Base-by-base conservation (phyloP, 2,113 vertebrate species). In the Danio rerio region DNA sequence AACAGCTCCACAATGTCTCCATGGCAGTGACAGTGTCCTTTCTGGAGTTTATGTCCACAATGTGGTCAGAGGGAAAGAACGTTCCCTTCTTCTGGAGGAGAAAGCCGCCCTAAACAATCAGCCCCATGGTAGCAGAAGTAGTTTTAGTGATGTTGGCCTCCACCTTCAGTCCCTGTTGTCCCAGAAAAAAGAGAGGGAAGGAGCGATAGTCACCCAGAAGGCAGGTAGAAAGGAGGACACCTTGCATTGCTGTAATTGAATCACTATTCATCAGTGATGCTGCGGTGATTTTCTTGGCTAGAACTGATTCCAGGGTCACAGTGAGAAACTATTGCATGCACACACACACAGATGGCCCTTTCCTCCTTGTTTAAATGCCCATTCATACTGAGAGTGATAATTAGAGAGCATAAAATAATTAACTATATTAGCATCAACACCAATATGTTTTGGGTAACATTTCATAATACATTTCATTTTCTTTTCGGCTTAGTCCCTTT, bases 211-310 rank as follows among this genome's bases (percentile, higher is more conserved):
- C 21, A 66, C 45, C 47, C 16, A 12, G 69, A 81, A 16, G 21
- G 49, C 62, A 53, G 21, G 62, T 53, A 55, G 6, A 53, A 65
- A 79, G 49, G 63, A 71, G 71, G 73, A 85, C 83, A 85, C 55
- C 55, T 69, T 56, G 79, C 61, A 76, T 21, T 72, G 9, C 56
- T 80, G 61, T 81, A 85, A 81, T 77, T 71, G 47, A 81, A 85
- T 77, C 73, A 85, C 72, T 71, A 42, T 47, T 68, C 69, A 56
- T 81, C 79, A 71, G 70, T 78, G 65, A 81, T 18, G 50, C 79
- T 77, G 71, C 72, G 45, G 83, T 63, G 72, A 31, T 59, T 76
- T 62, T 81, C 72, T 85, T 61, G 53, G 45, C 62, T 47, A 49
- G 62, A 16, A 79, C 20, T 65, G 62, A 18, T 79, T 52, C 9